Conservation (phyloP, 2,113 vertebrate genomes). For the Rhombomys opimus region DNA sequence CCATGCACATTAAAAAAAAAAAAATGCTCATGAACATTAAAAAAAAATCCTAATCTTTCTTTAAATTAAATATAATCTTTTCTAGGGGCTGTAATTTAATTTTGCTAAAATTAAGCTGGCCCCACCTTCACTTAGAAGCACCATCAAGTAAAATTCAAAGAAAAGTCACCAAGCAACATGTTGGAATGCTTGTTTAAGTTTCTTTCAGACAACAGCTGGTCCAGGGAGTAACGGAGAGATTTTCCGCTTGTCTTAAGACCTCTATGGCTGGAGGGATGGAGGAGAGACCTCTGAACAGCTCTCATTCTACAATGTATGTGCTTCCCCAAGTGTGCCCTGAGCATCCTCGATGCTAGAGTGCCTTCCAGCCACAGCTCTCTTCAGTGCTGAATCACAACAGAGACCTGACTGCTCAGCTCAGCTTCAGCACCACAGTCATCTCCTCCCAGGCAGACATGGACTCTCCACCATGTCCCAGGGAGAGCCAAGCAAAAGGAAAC, state of each 20-base stretch:
- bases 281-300: background rate
- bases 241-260: background rate
- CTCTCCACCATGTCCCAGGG: background rate
- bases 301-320: background rate
- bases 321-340: background rate
- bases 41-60: background rate
- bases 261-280: background rate
- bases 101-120: background rate
- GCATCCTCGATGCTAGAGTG: background rate
- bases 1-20: background rate
- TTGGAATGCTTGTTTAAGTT: background rate
- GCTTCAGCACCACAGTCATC: too few species aligned
- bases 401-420: background rate
- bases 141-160: constrained; percentile 3
- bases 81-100: background rate
- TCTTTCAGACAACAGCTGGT: background rate
- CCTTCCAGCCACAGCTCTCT: background rate
- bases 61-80: background rate
- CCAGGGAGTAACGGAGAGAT: background rate
- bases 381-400: background rate
- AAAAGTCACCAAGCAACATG: background rate
- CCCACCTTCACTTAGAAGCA: background rate
- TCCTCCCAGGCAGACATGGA: background rate
- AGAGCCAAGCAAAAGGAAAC: background rate
- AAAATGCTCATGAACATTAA: background rate